Percentiles rank a stretch among this genome's conserved stretches.
These are phyloP conservation scores for Aphodius granarius DNA, from an alignment of 2,888 invertebrate species.

Conservation along the genomic window DNA sequence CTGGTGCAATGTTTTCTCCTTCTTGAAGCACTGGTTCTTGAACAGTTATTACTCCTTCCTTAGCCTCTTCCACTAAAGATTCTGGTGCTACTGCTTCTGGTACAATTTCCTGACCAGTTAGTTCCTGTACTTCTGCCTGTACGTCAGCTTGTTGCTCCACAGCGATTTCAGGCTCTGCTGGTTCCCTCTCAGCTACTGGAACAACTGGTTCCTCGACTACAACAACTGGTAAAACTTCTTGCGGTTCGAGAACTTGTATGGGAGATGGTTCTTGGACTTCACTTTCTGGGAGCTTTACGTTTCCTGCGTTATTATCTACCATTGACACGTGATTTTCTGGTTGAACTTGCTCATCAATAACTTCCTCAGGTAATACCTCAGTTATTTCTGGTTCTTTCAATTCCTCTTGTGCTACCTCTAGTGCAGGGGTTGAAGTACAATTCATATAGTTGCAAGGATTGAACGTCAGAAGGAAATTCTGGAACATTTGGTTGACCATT, in stretches of 20 bases:
- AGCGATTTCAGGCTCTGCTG: not conserved
- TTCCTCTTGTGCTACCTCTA: not conserved
- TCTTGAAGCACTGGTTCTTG: not conserved
- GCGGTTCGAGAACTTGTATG: not conserved
- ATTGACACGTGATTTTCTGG: not conserved
- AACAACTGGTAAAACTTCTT: not conserved
- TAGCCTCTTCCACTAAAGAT: not conserved
- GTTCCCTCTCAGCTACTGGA: not conserved
- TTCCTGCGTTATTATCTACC: too few species aligned
- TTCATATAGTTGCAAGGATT: constrained; percentile 19
- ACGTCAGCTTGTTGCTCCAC: not conserved
- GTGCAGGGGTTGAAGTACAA: not conserved
- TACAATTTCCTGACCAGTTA: not conserved
- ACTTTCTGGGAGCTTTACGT: too few species aligned
- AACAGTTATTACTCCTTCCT: not conserved
- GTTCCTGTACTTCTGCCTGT: not conserved
- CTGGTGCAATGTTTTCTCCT: not conserved
- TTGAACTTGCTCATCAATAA: not conserved
- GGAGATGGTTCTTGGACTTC: not conserved
- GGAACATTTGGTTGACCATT: constrained; percentile 16
- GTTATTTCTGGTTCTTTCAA: not conserved
- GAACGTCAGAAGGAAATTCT: constrained; percentile 2
- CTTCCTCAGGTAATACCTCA: not conserved
- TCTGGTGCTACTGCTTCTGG: not conserved
- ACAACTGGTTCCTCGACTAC: not conserved